phyloP scores from a whole-genome alignment of 2,113 vertebrate species.

The Heterotis niloticus region DNA sequence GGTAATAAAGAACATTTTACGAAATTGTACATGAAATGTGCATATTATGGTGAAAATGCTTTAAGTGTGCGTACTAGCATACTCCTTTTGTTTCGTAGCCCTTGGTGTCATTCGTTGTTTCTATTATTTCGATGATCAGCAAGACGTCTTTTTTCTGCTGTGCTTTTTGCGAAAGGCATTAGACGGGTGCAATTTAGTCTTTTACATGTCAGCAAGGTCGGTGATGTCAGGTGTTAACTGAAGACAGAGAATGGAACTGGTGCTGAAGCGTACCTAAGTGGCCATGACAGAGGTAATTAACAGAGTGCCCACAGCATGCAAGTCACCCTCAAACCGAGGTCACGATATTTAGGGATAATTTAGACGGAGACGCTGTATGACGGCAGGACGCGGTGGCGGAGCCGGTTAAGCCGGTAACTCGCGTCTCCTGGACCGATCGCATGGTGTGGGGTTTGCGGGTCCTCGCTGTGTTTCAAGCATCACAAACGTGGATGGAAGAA shows the following conservation, averaged over 20 bases:
- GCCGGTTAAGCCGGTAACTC: too few relatives aligned
- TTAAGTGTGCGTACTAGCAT: neutral
- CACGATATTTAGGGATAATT: neutral
- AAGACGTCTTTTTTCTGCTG: neutral
- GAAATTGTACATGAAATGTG: too few relatives aligned
- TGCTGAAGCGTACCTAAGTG: neutral
- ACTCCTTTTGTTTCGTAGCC: too few relatives aligned
- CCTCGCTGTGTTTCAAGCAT: too few relatives aligned
- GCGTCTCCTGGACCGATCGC: neutral
- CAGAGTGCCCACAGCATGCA: neutral
- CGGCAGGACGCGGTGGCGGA: too few relatives aligned
- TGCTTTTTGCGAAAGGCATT: neutral
- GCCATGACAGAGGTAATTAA: neutral
- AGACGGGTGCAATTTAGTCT: neutral
- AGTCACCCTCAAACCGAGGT: neutral
- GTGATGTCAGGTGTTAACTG: neutral
- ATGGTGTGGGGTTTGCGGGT: neutral
- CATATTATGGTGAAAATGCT: neutral
- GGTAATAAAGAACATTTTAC: too few relatives aligned
- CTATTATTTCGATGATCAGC: neutral
- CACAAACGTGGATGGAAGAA: too few relatives aligned
- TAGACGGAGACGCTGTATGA: neutral
- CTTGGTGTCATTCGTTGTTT: neutral
- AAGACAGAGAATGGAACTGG: neutral
- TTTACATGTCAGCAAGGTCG: neutral